Evolutionary conservation across 2,113 vertebrate species (phyloP).

Genomic region (Melanostigma gelatinosum): DNA sequence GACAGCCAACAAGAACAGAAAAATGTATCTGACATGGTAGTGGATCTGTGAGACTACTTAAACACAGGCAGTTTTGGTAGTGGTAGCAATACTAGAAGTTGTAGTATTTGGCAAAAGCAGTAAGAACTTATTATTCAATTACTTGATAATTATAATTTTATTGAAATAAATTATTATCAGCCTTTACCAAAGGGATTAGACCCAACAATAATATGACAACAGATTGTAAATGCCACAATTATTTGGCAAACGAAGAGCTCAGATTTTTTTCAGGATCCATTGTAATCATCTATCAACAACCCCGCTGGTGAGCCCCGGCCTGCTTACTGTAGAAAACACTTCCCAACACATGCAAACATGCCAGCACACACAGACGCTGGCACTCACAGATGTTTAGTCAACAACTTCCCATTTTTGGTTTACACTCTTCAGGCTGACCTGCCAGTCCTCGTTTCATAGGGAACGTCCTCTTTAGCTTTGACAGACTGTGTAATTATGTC

Average conservation of each 20-base stretch:
- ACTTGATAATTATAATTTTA: background rate
- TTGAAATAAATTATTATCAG: background rate
- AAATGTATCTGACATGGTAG: background rate
- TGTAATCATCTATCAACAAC: background rate
- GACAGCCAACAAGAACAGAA: background rate
- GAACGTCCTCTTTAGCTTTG: conserved; percentile 61
- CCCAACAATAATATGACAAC: background rate
- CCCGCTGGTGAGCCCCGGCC: background rate
- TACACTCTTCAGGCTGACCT: conserved; percentile 55
- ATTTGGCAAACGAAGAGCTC: background rate
- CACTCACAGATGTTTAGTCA: conserved; percentile 62
- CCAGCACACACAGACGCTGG: conserved; percentile 27
- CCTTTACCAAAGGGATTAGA: background rate
- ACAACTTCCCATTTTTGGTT: conserved; percentile 66
- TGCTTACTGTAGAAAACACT: conserved; percentile 28
- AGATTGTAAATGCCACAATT: background rate
- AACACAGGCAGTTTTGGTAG: background rate
- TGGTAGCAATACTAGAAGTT: background rate
- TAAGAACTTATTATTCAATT: background rate
- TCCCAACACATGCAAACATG: conserved; percentile 6
- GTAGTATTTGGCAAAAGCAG: background rate
- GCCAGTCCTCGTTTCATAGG: conserved; percentile 48
- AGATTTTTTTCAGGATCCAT: background rate
- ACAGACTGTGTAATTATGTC: conserved; percentile 70
- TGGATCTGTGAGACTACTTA: too few relatives aligned